phyloP scores from a whole-genome alignment of 2,113 vertebrate genomes.

The Fulica atra region DNA sequence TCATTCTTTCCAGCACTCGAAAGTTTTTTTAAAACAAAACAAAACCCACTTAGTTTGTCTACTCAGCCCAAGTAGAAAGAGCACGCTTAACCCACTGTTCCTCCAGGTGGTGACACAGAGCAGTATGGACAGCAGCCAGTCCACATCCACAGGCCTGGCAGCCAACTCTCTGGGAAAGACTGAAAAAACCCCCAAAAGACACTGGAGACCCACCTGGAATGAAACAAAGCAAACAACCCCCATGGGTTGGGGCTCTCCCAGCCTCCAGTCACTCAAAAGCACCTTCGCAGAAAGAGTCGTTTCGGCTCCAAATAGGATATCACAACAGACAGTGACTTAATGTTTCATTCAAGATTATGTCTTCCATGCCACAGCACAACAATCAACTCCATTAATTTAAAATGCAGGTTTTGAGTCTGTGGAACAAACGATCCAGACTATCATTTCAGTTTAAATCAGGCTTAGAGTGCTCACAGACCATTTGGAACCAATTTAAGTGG shows the following conservation, averaged over 20 bases:
- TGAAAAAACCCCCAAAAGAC: background rate
- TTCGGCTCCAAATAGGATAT: background rate
- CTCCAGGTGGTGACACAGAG: background rate
- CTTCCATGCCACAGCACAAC: background rate
- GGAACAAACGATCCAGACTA: background rate
- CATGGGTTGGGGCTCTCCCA: background rate
- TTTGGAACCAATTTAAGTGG: slow-evolving; percentile 61
- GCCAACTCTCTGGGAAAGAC: background rate
- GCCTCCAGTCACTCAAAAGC: background rate
- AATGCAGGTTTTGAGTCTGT: background rate
- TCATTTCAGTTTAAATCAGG: slow-evolving; percentile 33
- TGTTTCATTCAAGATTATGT: background rate
- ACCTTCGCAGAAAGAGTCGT: background rate
- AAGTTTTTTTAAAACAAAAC: background rate
- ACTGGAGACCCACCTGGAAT: background rate
- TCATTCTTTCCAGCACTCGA: background rate
- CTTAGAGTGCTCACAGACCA: slow-evolving; percentile 29
- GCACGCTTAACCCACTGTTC: background rate
- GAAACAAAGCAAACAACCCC: background rate
- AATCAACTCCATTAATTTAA: background rate
- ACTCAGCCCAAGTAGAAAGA: background rate
- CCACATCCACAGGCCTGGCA: background rate
- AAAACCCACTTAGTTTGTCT: background rate
- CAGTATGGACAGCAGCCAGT: background rate
- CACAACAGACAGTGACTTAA: background rate